Evolutionary conservation across 2,113 vertebrate species (phyloP), one percentile per base, ranked within the genome.

Genomic region (Ploceus nigricollis): DNA sequence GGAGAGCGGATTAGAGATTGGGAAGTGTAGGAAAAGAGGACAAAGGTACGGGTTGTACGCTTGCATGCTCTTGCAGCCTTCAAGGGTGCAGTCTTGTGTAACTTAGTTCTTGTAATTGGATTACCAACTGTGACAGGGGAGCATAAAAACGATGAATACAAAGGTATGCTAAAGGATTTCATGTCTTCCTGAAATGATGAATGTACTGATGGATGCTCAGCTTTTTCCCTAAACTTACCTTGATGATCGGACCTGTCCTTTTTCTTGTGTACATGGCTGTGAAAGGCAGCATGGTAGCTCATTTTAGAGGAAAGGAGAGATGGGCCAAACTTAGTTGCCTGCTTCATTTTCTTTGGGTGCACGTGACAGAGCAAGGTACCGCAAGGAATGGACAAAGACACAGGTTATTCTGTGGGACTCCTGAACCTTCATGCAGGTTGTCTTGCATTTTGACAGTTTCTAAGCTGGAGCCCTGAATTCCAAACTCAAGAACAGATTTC

Each of bases 81-180:
- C 63, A n/a, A 51, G 61, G 23, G 71, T 37, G 31, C 76, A 81
- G n/a, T 27, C 72, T 76, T 40, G 69, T 66, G 13, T 64, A 60
- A 64, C 33, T 57, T 53, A 23, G n/a, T 54, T 57, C 71, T 89
- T 89, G 31, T 81, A 75, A 91, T 45, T 92, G 80, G 51, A 75
- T 90, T 80, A 89, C 57, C 27, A 57, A 1, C 47, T 51, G 71
- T 24, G 57, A 39, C 25, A 23, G 53, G 54, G n/a, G 20, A 31
- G 16, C n/a, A n/a, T 61, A 57, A 58, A 75, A 81, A 5, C 44
- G 9, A 2, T 19, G 31, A 65, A 37, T 76, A 40, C 16, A 56
- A 72, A 92, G 51, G 28, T 60, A 30, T 2, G 5, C 42, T 37
- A 11, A 58, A 87, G 44, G 80, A 84, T 86, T 90, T 88, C 0